A percentile compares a stretch with the other conserved stretches of the same genome.
Evolutionary conservation across 2,797 vertebrate species (phyloP).

Genomic region (Spondyliosoma cantharus): DNA sequence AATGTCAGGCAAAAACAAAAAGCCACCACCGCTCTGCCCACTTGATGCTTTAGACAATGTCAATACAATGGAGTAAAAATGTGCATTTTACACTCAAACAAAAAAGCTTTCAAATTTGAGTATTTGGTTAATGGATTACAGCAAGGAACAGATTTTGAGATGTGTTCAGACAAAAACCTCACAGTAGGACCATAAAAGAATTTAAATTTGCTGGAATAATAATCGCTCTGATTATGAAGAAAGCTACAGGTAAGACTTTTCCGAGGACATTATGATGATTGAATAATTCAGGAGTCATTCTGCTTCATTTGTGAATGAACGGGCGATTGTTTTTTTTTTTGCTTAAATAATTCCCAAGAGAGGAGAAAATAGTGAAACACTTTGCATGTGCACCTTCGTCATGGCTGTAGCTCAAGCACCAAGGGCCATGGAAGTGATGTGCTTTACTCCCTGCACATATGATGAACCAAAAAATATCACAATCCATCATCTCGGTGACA

Average conservation of each 20-base stretch:
- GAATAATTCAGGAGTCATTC: constrained; percentile 56
- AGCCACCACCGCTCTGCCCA: not conserved
- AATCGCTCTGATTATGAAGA: constrained; percentile 54
- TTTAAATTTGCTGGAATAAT: constrained; percentile 53
- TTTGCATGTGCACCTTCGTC: constrained; percentile 2
- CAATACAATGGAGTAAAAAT: constrained; percentile 5
- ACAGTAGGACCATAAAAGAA: constrained; percentile 36
- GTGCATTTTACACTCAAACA: constrained; percentile 18
- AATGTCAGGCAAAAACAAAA: constrained; percentile 42
- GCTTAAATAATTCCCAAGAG: constrained; percentile 24
- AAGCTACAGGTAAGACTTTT: constrained; percentile 62
- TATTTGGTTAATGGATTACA: constrained; percentile 5
- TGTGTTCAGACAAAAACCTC: constrained; percentile 29
- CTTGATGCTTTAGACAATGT: constrained; percentile 16
- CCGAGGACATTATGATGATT: constrained; percentile 47
- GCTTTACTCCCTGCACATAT: constrained; percentile 17
- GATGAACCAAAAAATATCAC: not conserved
- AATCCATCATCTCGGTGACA: constrained; percentile 38
- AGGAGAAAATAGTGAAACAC: not conserved
- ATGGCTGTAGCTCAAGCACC: constrained; percentile 9
- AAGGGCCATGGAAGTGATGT: not conserved
- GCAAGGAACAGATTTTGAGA: constrained; percentile 38
- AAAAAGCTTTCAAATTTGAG: constrained; percentile 31
- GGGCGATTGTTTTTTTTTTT: constrained; percentile 20
- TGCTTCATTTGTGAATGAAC: constrained; percentile 45